Evolutionary conservation across 2,113 vertebrate species (phyloP), one percentile per base, ranked within the genome.

Genomic region (Cynocephalus volans): DNA sequence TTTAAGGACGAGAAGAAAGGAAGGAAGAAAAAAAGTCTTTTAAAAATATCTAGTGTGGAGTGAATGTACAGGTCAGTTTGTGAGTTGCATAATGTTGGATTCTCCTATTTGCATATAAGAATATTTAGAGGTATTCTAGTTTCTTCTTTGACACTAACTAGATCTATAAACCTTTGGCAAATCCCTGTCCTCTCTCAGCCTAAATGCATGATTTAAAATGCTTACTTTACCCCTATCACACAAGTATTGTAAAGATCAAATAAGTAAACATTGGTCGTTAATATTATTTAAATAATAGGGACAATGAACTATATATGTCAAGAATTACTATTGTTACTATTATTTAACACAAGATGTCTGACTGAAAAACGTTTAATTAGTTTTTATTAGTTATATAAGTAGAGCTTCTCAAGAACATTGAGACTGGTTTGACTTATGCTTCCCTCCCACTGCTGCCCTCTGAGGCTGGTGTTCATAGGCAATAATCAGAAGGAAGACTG

Each of bases 191-290:
- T 45, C 54, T 58, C 50, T 91, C 41, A 60, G 48, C 12, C 36
- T 54, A 82, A 75, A 88, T 77, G 14, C 23, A 65, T n/a, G 21
- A 62, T 58, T 92, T 92, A 96, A 95, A 92, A n/a, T 87, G 92
- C 50, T 64, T 93, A 70, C 21, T 36, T 36, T 85, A 83, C n/a
- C n/a, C 0, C 24, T 58, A 69, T 28, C 45, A 95, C 8, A 45
- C 2, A 72, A 84, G 5, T 18, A 26, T 75, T 52, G 31, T 48
- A 81, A 60, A 17, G 33, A 72, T 79, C n/a, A 88, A 92, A 60
- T 86, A 90, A 81, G 48, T 65, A 90, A 90, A 82, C 13, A 12
- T n/a, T n/a, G 54, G 33, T 81, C n/a, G 70, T 33, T 72, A 58
- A 72, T 28, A 31, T 26, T 73, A 90, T 28, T 21, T 73, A 58